Conservation (phyloP, 1,140 invertebrate genomes). For the Carcinoscorpius rotundicauda region DNA sequence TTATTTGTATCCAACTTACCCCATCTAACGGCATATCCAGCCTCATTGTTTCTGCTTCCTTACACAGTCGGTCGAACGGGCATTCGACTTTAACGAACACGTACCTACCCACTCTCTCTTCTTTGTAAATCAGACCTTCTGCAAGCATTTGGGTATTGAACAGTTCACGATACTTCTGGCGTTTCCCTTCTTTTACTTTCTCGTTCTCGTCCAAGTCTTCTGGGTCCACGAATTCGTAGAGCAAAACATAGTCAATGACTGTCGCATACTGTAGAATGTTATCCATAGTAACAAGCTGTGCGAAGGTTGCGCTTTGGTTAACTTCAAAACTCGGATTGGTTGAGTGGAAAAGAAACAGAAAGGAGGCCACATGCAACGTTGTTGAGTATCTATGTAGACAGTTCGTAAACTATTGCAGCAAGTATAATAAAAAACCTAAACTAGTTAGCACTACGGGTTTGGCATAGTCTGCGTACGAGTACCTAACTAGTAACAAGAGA, state of each 20-base stretch:
- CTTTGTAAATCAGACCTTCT: slow-evolving; percentile 23
- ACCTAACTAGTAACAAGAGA: no score
- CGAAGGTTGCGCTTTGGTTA: no score
- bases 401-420: no score
- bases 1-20: slow-evolving; percentile 6
- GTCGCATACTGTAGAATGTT: neutral
- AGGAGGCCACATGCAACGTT: no score
- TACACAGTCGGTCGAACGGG: slow-evolving; percentile 30
- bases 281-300: no score
- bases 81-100: slow-evolving; percentile 30
- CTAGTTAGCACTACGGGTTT: no score
- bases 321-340: no score
- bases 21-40: slow-evolving; percentile 32
- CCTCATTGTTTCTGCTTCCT: slow-evolving; percentile 31
- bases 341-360: no score
- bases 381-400: no score
- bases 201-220: neutral
- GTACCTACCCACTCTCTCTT: slow-evolving; percentile 25
- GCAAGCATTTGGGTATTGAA: slow-evolving; percentile 22
- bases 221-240: slow-evolving; percentile 11
- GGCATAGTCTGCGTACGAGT: no score
- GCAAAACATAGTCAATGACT: slow-evolving; percentile 10
- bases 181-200: neutral
- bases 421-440: no score
- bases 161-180: slow-evolving; percentile 12